phyloP scores from a whole-genome alignment of 2,113 vertebrate species.

The Pholis gunnellus region DNA sequence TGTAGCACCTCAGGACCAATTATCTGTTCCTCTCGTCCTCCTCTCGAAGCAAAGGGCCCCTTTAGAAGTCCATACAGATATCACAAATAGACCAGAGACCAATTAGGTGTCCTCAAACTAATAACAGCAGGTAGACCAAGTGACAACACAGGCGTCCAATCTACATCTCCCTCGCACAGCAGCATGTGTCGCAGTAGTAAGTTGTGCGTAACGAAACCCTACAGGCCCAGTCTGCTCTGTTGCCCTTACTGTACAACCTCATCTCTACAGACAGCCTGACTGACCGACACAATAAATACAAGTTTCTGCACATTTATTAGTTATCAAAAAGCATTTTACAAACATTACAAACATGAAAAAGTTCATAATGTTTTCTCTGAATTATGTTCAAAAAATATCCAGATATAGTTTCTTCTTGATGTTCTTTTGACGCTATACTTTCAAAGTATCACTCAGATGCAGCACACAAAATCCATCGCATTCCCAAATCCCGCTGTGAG shows the following conservation, averaged over 20 bases:
- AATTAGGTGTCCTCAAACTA: slow-evolving; percentile 77
- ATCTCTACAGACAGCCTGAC: slow-evolving; percentile 2
- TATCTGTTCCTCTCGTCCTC: slow-evolving; percentile 63
- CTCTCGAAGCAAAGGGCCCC: slow-evolving; percentile 56
- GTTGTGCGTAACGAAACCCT: slow-evolving; percentile 61
- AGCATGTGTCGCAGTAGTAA: slow-evolving; percentile 49
- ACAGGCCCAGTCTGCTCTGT: slow-evolving; percentile 16
- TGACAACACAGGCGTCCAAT: slow-evolving; percentile 57
- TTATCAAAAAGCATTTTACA: neutral
- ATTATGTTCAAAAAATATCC: neutral
- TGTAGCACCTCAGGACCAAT: slow-evolving; percentile 74
- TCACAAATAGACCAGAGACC: slow-evolving; percentile 77
- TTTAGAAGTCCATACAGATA: slow-evolving; percentile 72
- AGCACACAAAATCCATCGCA: slow-evolving; percentile 21
- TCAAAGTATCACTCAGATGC: slow-evolving; percentile 19
- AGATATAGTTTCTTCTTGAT: neutral
- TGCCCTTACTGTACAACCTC: slow-evolving; percentile 21
- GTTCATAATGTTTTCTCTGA: neutral
- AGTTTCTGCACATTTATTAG: slow-evolving; percentile 1
- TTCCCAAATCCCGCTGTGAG: slow-evolving; percentile 24
- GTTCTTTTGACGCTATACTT: slow-evolving; percentile 15
- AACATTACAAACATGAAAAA: neutral
- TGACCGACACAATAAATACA: neutral
- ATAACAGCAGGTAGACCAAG: slow-evolving; percentile 69
- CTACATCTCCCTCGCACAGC: slow-evolving; percentile 50